phyloP scores from a whole-genome alignment of 2,797 vertebrate genomes.

The Platyrinchus mystaceus region DNA sequence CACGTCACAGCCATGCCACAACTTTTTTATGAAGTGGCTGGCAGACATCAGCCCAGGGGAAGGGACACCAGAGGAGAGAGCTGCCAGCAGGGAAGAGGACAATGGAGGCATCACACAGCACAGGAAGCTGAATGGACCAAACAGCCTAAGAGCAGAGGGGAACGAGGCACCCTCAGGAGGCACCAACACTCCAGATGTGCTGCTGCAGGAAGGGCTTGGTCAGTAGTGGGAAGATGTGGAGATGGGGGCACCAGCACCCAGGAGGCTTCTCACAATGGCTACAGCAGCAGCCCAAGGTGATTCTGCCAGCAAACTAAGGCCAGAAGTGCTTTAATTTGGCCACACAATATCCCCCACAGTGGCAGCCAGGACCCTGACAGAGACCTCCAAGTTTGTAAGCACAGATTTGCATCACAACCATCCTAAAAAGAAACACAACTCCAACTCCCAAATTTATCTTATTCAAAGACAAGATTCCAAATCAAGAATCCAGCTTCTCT shows the following conservation, averaged over 20 bases:
- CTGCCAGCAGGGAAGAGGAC: background rate
- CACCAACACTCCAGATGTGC: background rate
- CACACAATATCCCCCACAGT: background rate
- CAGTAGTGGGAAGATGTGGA: fast-evolving
- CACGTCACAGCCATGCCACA: background rate
- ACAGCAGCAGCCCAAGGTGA: background rate
- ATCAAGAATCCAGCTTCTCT: background rate
- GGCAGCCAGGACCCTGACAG: background rate
- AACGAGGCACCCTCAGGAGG: background rate
- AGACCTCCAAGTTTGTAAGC: background rate
- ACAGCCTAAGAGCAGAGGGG: background rate
- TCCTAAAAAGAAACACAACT: background rate
- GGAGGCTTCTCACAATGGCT: background rate
- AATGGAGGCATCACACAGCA: background rate
- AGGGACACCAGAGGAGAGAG: background rate
- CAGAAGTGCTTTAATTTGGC: background rate
- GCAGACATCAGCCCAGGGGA: background rate
- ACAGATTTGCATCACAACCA: background rate
- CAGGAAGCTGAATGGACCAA: fast-evolving
- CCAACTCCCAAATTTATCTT: background rate
- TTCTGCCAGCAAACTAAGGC: background rate
- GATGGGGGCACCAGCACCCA: background rate
- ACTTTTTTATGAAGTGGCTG: background rate
- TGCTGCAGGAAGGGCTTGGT: background rate
- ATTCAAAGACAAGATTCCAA: background rate